Conservation (phyloP, 2,888 invertebrate species). For the Caenorhabditis uteleia region DNA sequence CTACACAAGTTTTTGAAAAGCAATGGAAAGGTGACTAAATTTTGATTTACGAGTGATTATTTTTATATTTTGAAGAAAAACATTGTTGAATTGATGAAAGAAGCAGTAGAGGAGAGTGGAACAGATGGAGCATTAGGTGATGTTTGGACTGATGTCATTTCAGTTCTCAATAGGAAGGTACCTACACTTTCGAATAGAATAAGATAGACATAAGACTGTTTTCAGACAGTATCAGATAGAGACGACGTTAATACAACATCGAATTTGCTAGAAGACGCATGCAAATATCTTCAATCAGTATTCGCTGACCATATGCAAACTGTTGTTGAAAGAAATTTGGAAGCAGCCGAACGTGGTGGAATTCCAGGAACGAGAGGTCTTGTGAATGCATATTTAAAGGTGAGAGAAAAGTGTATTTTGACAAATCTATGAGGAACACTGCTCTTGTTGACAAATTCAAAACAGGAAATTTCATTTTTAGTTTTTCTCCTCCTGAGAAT, state of each 20-base stretch:
- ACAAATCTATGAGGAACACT: not conserved
- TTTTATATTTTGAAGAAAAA: conserved; percentile 21
- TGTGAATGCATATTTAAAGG: conserved; percentile 65
- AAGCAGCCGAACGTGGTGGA: conserved; percentile 63
- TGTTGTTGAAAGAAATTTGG: conserved; percentile 57
- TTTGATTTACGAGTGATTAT: not conserved
- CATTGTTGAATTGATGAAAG: conserved; percentile 40
- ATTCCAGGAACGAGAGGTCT: conserved; percentile 60
- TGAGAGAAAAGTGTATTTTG: conserved; percentile 19
- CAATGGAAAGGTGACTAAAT: conserved; percentile 13
- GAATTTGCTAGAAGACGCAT: conserved; percentile 46
- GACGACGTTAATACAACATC: conserved; percentile 43
- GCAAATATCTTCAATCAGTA: conserved; percentile 53
- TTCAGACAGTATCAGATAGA: conserved; percentile 16
- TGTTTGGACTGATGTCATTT: conserved; percentile 44
- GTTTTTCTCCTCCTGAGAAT: conserved; percentile 1
- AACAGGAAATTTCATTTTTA: too few relatives aligned
- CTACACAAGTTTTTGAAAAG: conserved; percentile 45
- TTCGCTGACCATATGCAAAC: conserved; percentile 60
- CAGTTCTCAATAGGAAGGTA: conserved; percentile 37
- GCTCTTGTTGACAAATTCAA: not conserved
- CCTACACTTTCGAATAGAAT: not conserved
- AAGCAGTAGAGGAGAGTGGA: conserved; percentile 43
- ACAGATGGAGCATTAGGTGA: conserved; percentile 37
- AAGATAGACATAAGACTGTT: not conserved